These are phyloP conservation scores for Philopotamus ludificatus DNA, from an alignment of 1,140 invertebrate species.

Conservation along the genomic window DNA sequence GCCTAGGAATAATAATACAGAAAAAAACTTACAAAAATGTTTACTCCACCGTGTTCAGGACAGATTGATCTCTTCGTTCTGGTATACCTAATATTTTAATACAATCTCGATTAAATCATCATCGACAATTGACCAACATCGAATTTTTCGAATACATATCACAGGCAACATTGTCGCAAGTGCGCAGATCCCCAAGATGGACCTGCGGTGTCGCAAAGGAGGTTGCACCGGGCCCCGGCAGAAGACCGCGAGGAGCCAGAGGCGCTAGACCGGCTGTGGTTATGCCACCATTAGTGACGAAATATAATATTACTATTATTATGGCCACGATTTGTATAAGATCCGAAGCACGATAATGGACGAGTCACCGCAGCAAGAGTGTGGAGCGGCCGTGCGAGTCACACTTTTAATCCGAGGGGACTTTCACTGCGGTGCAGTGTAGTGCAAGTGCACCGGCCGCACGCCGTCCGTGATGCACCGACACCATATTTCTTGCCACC, in stretches of 20 bases:
- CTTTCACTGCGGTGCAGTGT: conserved; percentile 16
- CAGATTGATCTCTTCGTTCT: too few species aligned
- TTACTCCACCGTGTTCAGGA: too few species aligned
- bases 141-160: too few species aligned
- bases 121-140: not conserved
- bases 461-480: not conserved
- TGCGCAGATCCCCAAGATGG: too few species aligned
- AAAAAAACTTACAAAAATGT: too few species aligned
- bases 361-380: conserved; percentile 1
- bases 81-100: too few species aligned
- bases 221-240: too few species aligned
- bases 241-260: too few species aligned
- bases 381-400: not conserved
- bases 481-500: not conserved
- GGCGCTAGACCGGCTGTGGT: conserved; percentile 5
- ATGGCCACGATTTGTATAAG: conserved; percentile 30
- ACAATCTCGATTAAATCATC: too few species aligned
- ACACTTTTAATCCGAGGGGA: conserved; percentile 13
- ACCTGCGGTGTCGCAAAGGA: too few species aligned
- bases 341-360: conserved; percentile 13
- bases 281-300: conserved; percentile 29
- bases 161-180: too few species aligned
- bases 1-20: too few species aligned
- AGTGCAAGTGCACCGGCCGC: not conserved
- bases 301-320: conserved; percentile 26